These are phyloP conservation scores for Diplolepis rosae DNA, from an alignment of 2,888 invertebrate species.

Conservation along the genomic window DNA sequence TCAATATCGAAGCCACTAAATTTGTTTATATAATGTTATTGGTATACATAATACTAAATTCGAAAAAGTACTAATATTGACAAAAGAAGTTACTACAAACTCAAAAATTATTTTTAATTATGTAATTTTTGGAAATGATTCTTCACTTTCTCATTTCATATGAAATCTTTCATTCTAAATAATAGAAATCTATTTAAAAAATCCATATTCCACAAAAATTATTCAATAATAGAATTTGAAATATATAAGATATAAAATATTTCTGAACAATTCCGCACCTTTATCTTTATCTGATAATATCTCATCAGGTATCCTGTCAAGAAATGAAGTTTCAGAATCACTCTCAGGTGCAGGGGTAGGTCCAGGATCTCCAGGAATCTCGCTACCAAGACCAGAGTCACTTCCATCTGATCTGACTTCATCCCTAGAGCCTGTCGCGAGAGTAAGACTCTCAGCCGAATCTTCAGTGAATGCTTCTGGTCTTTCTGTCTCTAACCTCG, in stretches of 20 bases:
- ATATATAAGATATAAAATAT: no score
- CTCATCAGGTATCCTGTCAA: constrained; percentile 74
- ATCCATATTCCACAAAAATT: no score
- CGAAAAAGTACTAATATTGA: no score
- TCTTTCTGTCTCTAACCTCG: constrained; percentile 64
- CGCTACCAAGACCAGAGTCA: constrained; percentile 88
- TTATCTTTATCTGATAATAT: constrained; percentile 69
- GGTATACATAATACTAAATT: no score
- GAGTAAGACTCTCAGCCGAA: constrained; percentile 68
- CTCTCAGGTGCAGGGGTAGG: constrained; percentile 71
- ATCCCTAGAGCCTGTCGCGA: constrained; percentile 65
- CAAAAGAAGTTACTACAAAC: background rate
- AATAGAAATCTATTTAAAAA: no score
- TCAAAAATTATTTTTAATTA: no score
- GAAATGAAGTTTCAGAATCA: constrained; percentile 76
- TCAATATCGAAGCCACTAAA: constrained; percentile 11
- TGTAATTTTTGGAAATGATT: no score
- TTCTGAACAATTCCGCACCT: constrained; percentile 58
- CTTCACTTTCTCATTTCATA: no score
- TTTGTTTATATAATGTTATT: no score
- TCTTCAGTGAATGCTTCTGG: constrained; percentile 70
- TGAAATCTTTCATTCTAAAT: no score
- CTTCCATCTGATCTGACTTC: constrained; percentile 84
- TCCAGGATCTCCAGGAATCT: constrained; percentile 79
- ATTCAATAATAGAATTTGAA: no score